Evolutionary conservation across 1,140 invertebrate genomes (phyloP).

Genomic region (Forficula auricularia): DNA sequence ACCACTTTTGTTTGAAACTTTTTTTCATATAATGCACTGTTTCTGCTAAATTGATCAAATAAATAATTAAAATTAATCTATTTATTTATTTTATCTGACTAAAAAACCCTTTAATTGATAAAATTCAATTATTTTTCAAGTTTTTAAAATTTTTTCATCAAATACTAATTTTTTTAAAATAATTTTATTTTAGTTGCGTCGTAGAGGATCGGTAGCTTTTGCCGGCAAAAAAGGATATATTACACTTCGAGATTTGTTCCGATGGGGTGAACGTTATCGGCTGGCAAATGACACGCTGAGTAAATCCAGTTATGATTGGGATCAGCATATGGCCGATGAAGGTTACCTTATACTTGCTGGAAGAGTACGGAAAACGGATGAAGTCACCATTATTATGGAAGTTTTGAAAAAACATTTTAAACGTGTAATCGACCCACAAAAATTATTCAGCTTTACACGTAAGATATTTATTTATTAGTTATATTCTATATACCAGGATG

Average conservation of each 20-base stretch:
- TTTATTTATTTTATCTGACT: too few relatives aligned
- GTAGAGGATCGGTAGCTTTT: conserved; percentile 73
- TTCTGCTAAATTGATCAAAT: too few relatives aligned
- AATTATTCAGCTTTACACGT: conserved; percentile 61
- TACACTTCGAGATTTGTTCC: conserved; percentile 86
- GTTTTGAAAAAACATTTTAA: conserved; percentile 76
- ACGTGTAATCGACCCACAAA: conserved; percentile 48
- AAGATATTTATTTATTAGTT: conserved; percentile 13
- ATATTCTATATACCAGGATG: conserved; percentile 2
- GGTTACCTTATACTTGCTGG: conserved; percentile 87
- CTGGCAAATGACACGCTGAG: conserved; percentile 39
- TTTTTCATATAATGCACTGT: too few relatives aligned
- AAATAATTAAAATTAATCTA: too few relatives aligned
- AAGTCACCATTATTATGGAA: conserved; percentile 51
- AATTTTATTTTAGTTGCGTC: conserved; percentile 34
- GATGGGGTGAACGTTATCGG: conserved; percentile 91
- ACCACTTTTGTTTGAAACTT: too few relatives aligned
- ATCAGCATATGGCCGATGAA: conserved; percentile 92
- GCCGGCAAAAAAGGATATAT: conserved; percentile 90
- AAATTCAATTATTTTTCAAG: too few relatives aligned
- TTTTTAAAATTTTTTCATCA: too few relatives aligned
- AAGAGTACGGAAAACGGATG: conserved; percentile 72
- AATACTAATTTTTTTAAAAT: too few relatives aligned
- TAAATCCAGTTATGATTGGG: conserved; percentile 67
- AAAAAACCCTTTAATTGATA: too few relatives aligned